Base-by-base conservation (phyloP, 2,797 vertebrate species). In the Chelmon rostratus region DNA sequence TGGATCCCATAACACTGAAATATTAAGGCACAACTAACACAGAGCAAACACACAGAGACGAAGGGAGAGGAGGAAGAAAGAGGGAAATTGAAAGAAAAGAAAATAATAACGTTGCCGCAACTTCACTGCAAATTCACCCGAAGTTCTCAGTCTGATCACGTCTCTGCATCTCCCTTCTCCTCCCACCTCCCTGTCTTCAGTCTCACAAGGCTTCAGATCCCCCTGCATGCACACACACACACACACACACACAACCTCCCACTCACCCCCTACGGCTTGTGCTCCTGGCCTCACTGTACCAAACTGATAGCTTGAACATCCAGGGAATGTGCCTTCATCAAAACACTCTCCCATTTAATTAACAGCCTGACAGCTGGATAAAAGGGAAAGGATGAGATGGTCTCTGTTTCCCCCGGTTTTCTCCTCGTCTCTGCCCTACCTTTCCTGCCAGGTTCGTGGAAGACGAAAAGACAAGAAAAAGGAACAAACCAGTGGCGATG, bases 261-360 rank as follows among this genome's bases (percentile, higher is more conserved):
- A 86, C 89, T 86, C 85, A 76, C 77, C 87, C 80, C 68, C 85
- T 61, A 63, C 7, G 3, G 72, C 78, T 81, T 88, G 82, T 69
- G 73, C 79, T 86, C 59, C 88, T 81, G 75, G 81, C 90, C 86
- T 68, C 82, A 85, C 89, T 88, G 83, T 86, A 91, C 81, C 77
- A 44, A 64, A 40, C 84, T 86, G 92, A 94, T 94, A 92, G 84
- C 86, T 80, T 35, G 75, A 93, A 87, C 90, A 95, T 93, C 80
- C 89, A 86, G 92, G 81, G 88, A 95, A 94, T 93, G 88, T 77
- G 65, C 62, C 87, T 91, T 89, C 73, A 91, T 91, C 82, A 92
- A 89, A 94, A 94, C 92, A 90, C 72, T 86, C 84, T 90, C 77
- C 78, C 75, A 52, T 88, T 73, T 86, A 87, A 91, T 91, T 89